These are phyloP conservation scores for Neomonachus schauinslandi DNA, from an alignment of 2,113 vertebrate genomes.

Conservation along the genomic window DNA sequence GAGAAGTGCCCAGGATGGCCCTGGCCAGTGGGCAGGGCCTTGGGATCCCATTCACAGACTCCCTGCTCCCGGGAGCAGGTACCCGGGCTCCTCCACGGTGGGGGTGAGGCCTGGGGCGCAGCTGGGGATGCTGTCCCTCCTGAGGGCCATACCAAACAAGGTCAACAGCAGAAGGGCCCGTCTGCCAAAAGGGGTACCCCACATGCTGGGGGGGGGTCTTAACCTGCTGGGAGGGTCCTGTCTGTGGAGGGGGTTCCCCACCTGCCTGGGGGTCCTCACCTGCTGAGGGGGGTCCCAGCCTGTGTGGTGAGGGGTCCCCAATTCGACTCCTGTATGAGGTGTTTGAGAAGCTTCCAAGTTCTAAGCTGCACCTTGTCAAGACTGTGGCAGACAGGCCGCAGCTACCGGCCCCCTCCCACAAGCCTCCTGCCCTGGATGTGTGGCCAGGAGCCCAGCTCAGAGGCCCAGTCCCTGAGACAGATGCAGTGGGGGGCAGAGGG, in stretches of 20 bases:
- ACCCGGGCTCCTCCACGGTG: rapidly evolving
- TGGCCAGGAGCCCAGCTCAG: neutral
- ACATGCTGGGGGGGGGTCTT: neutral
- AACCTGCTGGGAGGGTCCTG: neutral
- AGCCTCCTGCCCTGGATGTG: neutral
- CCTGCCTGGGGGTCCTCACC: neutral
- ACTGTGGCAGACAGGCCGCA: neutral
- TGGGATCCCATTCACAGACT: rapidly evolving
- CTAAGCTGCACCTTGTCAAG: neutral
- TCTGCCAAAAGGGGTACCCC: neutral
- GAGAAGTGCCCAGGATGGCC: neutral
- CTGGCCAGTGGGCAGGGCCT: neutral
- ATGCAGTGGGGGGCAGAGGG: too few relatives aligned
- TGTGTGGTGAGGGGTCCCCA: neutral
- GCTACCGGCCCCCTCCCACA: neutral
- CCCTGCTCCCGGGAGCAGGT: rapidly evolving
- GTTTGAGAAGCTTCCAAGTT: neutral
- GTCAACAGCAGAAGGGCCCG: neutral
- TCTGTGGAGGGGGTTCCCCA: neutral
- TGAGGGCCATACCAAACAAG: neutral
- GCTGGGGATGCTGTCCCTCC: neutral
- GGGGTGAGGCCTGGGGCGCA: neutral
- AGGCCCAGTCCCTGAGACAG: neutral
- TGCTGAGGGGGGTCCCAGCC: neutral
- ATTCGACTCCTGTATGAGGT: rapidly evolving